Percentiles rank a stretch among this genome's conserved stretches.
Evolutionary conservation across 2,113 vertebrate species (phyloP).

Genomic region (Sula dactylatra): DNA sequence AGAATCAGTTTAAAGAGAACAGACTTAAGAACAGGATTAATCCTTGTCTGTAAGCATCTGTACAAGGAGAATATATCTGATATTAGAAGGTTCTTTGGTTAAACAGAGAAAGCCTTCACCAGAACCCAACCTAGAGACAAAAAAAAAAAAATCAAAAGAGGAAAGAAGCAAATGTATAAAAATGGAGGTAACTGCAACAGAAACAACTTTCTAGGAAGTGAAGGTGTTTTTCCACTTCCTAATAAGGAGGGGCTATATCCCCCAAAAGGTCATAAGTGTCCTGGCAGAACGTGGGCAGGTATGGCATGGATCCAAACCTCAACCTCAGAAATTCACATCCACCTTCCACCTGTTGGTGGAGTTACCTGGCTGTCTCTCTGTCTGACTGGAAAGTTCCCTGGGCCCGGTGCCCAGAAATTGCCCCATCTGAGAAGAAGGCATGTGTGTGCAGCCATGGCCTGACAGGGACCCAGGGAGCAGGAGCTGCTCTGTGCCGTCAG

Average conservation of each 20-base stretch:
- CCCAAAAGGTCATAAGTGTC: not conserved
- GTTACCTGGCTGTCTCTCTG: not conserved
- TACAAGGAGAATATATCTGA: not conserved
- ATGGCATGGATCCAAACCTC: not conserved
- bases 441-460: accelerated
- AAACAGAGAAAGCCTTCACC: not conserved
- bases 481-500: not conserved
- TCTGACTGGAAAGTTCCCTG: not conserved
- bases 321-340: not conserved
- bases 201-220: not conserved
- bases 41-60: not conserved
- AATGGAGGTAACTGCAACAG: not conserved
- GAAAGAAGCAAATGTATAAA: not conserved
- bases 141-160: not conserved
- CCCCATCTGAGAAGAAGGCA: not conserved
- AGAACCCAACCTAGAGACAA: not conserved
- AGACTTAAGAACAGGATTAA: not conserved
- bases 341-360: accelerated
- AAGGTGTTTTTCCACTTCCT: not conserved
- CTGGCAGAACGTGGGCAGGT: not conserved
- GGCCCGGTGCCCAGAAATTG: not conserved
- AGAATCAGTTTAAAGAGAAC: not conserved
- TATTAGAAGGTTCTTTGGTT: not conserved
- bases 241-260: not conserved
- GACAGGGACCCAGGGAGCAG: not conserved